phyloP scores from a whole-genome alignment of 2,797 vertebrate species.

The Gallinago solitaria region DNA sequence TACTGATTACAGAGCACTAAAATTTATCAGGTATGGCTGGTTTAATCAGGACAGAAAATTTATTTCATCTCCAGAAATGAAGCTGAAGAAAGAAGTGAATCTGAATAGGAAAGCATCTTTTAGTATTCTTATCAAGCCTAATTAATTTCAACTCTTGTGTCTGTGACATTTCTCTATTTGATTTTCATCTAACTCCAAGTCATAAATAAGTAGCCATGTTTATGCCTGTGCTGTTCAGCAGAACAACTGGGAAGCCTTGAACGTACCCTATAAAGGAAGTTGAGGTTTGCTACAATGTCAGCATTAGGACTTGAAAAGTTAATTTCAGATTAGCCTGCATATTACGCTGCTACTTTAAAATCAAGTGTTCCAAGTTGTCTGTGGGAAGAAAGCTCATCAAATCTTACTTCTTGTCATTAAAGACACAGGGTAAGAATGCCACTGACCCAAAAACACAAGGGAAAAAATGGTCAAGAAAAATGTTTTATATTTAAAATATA shows the following conservation, averaged over 20 bases:
- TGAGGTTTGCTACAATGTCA: not conserved
- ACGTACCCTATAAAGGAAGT: not conserved
- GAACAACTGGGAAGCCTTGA: not conserved
- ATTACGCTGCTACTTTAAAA: not conserved
- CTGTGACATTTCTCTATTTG: not conserved
- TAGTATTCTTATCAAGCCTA: not conserved
- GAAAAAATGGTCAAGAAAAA: not conserved
- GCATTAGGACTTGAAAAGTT: not conserved
- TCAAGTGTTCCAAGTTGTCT: not conserved
- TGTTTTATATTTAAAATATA: not conserved
- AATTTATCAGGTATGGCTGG: not conserved
- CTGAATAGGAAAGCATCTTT: not conserved
- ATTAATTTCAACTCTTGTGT: not conserved
- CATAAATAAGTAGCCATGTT: not conserved
- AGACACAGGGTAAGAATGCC: not conserved
- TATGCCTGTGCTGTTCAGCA: not conserved
- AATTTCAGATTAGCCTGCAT: not conserved
- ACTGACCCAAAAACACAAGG: not conserved
- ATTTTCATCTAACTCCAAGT: too few species aligned
- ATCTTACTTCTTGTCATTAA: not conserved
- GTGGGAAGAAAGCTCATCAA: not conserved
- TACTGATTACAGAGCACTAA: not conserved
- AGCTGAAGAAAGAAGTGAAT: not conserved
- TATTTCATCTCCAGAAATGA: not conserved
- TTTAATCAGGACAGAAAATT: not conserved